Evolutionary conservation across 2,888 invertebrate species (phyloP), one percentile per base, ranked within the genome.

Genomic region (Gonocerus acuteangulatus): DNA sequence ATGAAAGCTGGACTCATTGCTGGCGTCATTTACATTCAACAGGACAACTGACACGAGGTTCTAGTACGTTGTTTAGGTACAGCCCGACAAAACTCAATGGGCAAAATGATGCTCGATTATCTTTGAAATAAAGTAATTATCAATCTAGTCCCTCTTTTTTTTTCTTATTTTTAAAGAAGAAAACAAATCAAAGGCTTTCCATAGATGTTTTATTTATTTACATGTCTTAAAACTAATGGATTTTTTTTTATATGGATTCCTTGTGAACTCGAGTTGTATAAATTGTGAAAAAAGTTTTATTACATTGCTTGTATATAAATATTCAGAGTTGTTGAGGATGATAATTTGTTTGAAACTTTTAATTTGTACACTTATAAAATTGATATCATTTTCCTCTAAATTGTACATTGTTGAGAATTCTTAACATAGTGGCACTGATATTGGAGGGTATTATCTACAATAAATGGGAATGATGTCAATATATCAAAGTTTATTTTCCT

Each of bases 21-120:
- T 94, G 87, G 86, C 79, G 80, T 63, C 89, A 93, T 70, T 77
- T 95, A 56, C 79, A 84, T 15, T 74, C 79, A 54, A 82, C 82
- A 66, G 84, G 86, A 68, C 87, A 92, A 71, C 79, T 93, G 62
- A 92, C 91, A 73, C 82, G 94, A 54, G 95, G 94, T 19, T 88
- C 88, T 67, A 89, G 89, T 64, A 74, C 93, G 60, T 79, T 90
- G 70, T 86, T 86, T 79, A 84, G 90, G 71, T 87, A 86, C 74
- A 81, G 81, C 15, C 56, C 36, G 16, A 21, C 36, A 3, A 39
- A 4, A 39, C 9, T n/a, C n/a, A 39, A 39, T 39, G 15, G 15
- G 4, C 3, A 39, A 4, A 39, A 39, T 11, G 4, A 39, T 39
- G 39, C 3, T 39, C 4, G n/a, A 13, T n/a, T 39, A 15, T 13